Base-by-base conservation (phyloP, 1,140 invertebrate species). In the Drosophila busckii region DNA sequence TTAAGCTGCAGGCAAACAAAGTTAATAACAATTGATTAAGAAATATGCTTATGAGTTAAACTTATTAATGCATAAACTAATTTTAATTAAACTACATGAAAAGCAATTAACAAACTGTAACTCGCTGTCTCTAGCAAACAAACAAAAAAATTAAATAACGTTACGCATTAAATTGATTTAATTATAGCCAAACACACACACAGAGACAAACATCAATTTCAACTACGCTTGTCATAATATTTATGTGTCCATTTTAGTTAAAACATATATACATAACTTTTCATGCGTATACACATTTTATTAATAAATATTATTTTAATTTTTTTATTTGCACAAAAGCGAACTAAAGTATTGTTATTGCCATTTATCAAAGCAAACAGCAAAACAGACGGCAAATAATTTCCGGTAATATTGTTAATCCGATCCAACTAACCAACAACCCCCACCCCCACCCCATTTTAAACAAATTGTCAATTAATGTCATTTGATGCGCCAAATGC, bases 371-470 rank as follows among this genome's bases (percentile, higher is more conserved):
- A 61, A 53, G 48, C 53, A 52, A 58, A 63, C 48, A 54, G 40
- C 46, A 63, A 49, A 59, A 35, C 61, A 54, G 34, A 55, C 44
- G 49, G 46, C 49, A 60, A 68, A 70, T 69, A 63, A 59, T 66
- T 59, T 70, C 59, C 64, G 65, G 52, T 19, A 29, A 48, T 54
- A 63, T 59, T 59, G 34, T 17, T 68, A 66, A 68, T 60, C 37
- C 46, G 22, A 37, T 42, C 40, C 31, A 25, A 37, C 26, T 25
- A 7, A 17, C 12, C 8, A 10, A 38, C n/a, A 5, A 22, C 12
- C 9, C 6, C 4, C 4, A n/a, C 20, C 25, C 15, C 28, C 13
- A 9, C 16, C 23, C 4, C n/a, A 26, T 15, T 22, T 23, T 35
- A 26, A 15, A 16, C 5, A 38, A 25, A 52, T 44, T 19, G 6